Evolutionary conservation across 2,113 vertebrate species (phyloP), one percentile per base, ranked within the genome.

Genomic region (Lathamus discolor): DNA sequence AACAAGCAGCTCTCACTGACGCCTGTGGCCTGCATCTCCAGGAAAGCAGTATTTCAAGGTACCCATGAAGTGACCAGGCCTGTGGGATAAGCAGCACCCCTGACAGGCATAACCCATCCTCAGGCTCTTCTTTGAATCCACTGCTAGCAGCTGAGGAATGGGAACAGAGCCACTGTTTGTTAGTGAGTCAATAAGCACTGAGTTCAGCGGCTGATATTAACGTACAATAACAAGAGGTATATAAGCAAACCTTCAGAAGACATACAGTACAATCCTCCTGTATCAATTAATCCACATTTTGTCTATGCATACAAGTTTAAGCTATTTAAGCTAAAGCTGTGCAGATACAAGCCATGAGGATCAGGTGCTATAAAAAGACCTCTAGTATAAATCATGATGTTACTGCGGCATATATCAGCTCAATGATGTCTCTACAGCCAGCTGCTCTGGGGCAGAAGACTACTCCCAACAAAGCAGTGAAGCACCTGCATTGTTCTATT

Each of bases 161-260:
- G 49, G 16, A 77, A 29, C 35, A 66, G 61, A 83, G 27, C 17
- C 51, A n/a, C 43, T 24, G 49, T 68, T 55, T 83, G 29, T 62
- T 64, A 18, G 28, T 0, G 1, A 54, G 59, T 29, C 7, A 2
- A 55, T 28, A 51, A 35, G 24, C 1, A 0, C 62, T 22, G 52
- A 72, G 20, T 33, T 62, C 62, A 83, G 57, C 18, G 44, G 46
- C 66, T 92, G 55, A 57, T 44, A 10, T 28, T 27, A 39, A 61
- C 19, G 33, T 24, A 61, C 12, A 57, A 57, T n/a, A n/a, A 33
- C 33, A 57, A 57, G 33, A 57, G 55, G 55, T 57, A 57, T 33
- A 31, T 20, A 25, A 81, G 35, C 64, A 70, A 49, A 70, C 43
- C 41, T 59, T 48, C 28, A 46, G 43, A 57, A 79, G 17, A 54